Percentiles rank a stretch among this genome's conserved stretches.
Evolutionary conservation across 2,113 vertebrate species (phyloP).

Genomic region (Hirundichthys speculiger): DNA sequence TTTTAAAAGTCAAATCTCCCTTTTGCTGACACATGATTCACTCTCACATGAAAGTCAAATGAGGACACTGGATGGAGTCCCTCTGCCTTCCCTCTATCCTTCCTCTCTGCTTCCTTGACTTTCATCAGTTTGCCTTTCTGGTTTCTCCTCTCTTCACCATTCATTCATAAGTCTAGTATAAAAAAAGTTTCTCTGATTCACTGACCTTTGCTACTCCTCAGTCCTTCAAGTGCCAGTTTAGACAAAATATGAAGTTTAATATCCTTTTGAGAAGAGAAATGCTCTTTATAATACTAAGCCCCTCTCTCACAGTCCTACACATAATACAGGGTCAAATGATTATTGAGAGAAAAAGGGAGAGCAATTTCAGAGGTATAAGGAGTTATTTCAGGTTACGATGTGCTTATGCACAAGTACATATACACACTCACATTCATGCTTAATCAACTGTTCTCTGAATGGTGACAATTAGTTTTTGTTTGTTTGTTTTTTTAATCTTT

Average conservation of each 20-base stretch:
- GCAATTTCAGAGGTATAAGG: neutral
- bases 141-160: neutral
- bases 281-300: too few relatives aligned
- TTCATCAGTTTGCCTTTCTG: conserved; percentile 1
- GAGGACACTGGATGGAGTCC: conserved; percentile 7
- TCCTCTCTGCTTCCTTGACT: neutral
- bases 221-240: conserved; percentile 40
- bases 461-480: conserved; percentile 41
- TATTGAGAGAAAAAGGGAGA: conserved; percentile 15
- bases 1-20: conserved; percentile 38
- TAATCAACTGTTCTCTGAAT: conserved; percentile 36
- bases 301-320: too few relatives aligned
- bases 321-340: neutral
- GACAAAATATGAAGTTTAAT: conserved; percentile 57
- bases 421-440: conserved; percentile 23
- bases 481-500: conserved; percentile 10
- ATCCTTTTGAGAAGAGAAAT: too few relatives aligned
- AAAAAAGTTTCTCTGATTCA: neutral
- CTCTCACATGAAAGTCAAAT: conserved; percentile 50
- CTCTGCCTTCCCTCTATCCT: neutral
- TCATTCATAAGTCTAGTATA: neutral
- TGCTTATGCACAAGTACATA: conserved; percentile 7
- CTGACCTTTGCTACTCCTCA: neutral
- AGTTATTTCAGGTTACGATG: too few relatives aligned
- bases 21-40: neutral